Evolutionary conservation across 2,888 invertebrate genomes (phyloP).

Genomic region (Epirrita christyi): DNA sequence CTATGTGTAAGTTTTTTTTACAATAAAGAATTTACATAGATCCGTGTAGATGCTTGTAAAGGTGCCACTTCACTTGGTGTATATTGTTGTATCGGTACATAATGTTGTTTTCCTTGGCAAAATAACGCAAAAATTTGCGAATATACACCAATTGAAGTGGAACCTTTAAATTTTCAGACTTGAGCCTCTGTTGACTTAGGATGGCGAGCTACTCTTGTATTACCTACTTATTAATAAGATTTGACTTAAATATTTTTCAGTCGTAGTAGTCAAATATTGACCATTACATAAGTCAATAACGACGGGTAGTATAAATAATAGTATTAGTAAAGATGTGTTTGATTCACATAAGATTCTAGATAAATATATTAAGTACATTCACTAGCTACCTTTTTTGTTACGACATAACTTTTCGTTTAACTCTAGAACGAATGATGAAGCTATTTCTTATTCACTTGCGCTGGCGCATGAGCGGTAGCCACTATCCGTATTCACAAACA

Average conservation of each 20-base stretch:
- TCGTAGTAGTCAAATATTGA: conserved; percentile 1
- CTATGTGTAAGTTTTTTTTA: too few species aligned
- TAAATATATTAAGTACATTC: conserved; percentile 14
- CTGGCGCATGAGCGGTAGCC: conserved; percentile 2
- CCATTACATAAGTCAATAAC: conserved; percentile 2
- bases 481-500: conserved; percentile 1
- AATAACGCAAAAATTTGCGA: too few species aligned
- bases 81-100: too few species aligned
- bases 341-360: conserved; percentile 1
- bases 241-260: neutral
- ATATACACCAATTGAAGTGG: too few species aligned
- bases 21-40: too few species aligned
- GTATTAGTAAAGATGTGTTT: conserved; percentile 3
- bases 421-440: neutral
- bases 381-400: conserved; percentile 16
- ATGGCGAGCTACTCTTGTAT: neutral
- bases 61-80: too few species aligned
- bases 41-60: too few species aligned
- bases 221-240: neutral
- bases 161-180: too few species aligned
- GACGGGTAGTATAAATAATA: conserved; percentile 10
- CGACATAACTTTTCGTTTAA: neutral
- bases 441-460: neutral
- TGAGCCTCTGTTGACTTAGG: neutral
- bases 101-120: too few species aligned